phyloP scores from a whole-genome alignment of 2,888 invertebrate species.

The Cryptocephalus primarius region DNA sequence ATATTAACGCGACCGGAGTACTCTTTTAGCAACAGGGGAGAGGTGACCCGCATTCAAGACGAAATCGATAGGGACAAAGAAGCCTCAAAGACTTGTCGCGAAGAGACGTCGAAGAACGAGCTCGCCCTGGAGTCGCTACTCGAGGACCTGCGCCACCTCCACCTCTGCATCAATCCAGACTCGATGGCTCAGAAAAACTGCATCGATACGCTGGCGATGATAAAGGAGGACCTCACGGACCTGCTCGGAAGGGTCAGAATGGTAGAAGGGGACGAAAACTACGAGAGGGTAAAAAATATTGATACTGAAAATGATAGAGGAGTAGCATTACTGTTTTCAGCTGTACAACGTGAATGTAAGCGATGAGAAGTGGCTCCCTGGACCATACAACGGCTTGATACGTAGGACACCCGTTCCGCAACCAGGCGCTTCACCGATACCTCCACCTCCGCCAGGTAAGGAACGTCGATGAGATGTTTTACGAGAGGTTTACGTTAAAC shows the following conservation, averaged over 20 bases:
- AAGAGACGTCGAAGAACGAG: conserved; percentile 27
- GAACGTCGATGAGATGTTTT: background rate
- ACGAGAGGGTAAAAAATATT: conserved; percentile 1
- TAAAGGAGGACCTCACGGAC: conserved; percentile 7
- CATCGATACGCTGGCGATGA: conserved; percentile 6
- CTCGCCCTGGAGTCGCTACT: conserved; percentile 17
- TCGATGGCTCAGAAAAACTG: conserved; percentile 15
- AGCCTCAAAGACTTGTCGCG: conserved; percentile 33
- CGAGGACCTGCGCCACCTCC: conserved; percentile 17
- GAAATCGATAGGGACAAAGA: conserved; percentile 44
- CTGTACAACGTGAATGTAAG: too few relatives aligned
- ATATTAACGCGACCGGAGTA: too few relatives aligned
- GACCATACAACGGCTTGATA: conserved; percentile 31
- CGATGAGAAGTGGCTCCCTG: conserved; percentile 31
- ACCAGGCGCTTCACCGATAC: conserved; percentile 26
- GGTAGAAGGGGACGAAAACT: background rate
- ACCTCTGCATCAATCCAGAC: conserved; percentile 21
- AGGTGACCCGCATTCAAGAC: conserved; percentile 52
- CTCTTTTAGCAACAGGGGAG: conserved; percentile 55
- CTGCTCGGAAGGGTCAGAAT: conserved; percentile 10
- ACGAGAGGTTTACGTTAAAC: background rate
- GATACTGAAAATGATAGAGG: too few relatives aligned
- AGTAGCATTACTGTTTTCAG: too few relatives aligned
- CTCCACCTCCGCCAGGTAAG: conserved; percentile 22
- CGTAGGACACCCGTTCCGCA: conserved; percentile 31